These are phyloP conservation scores for Dolichopus griseipennis DNA, from an alignment of 2,888 invertebrate genomes.

Conservation along the genomic window DNA sequence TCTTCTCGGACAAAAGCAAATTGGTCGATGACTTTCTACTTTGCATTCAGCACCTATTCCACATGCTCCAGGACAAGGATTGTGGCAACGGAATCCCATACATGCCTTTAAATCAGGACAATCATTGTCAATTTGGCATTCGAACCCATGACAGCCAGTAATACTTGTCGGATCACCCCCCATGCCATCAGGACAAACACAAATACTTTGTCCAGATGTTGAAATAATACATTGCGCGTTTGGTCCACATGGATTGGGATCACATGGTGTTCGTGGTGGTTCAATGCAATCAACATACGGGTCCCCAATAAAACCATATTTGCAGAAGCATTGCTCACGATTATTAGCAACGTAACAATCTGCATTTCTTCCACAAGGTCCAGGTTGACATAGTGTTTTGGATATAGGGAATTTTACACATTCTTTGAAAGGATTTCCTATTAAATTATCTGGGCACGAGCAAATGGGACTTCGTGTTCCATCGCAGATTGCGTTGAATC, in stretches of 20 bases:
- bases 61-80: conserved; percentile 76
- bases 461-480: conserved; percentile 70
- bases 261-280: conserved; percentile 60
- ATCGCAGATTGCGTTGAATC: conserved; percentile 68
- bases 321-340: conserved; percentile 77
- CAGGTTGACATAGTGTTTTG: conserved; percentile 63
- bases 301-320: conserved; percentile 65
- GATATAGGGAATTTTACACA: conserved; percentile 56
- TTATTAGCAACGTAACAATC: conserved; percentile 77
- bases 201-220: conserved; percentile 59
- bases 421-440: conserved; percentile 74
- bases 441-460: conserved; percentile 71
- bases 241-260: conserved; percentile 73
- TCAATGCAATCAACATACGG: conserved; percentile 67
- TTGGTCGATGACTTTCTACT: conserved; percentile 69
- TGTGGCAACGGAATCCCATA: conserved; percentile 68
- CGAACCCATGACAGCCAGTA: conserved; percentile 65
- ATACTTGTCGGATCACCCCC: conserved; percentile 66
- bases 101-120: conserved; percentile 65
- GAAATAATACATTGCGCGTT: conserved; percentile 63
- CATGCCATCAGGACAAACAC: conserved; percentile 64
- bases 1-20: conserved; percentile 65
- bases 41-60: conserved; percentile 65
- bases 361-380: conserved; percentile 72
- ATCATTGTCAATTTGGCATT: conserved; percentile 72